phyloP scores from a whole-genome alignment of 2,888 invertebrate genomes.

The Auanema sp. region DNA sequence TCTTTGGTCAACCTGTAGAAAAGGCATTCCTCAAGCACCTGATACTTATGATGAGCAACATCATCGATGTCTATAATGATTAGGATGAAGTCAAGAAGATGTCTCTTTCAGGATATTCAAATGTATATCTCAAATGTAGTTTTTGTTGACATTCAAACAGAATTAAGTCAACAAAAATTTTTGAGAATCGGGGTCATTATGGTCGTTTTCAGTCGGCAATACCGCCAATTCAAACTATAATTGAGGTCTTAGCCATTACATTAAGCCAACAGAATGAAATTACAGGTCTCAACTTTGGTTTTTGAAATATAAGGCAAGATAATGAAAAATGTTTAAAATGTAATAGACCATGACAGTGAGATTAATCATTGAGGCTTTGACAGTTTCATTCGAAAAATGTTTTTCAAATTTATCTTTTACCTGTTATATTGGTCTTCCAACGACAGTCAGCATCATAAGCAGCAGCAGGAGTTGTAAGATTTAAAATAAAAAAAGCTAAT shows the following conservation, averaged over 20 bases:
- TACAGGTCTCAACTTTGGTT: no score
- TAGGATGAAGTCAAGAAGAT: not conserved
- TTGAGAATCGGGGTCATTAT: no score
- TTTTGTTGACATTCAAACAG: no score
- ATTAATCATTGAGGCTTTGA: no score
- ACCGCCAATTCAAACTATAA: no score
- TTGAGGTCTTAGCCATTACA: no score
- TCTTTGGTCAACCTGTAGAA: constrained; percentile 55
- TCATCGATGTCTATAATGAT: constrained; percentile 50
- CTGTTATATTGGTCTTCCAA: constrained; percentile 50
- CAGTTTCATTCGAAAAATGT: not conserved
- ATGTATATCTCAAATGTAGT: not conserved
- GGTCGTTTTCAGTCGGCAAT: no score
- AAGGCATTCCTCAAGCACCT: constrained; percentile 54
- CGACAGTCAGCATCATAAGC: constrained; percentile 48
- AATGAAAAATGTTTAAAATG: not conserved
- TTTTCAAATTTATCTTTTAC: constrained; percentile 18
- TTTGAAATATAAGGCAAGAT: no score
- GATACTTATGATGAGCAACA: constrained; percentile 55
- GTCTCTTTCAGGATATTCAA: not conserved
- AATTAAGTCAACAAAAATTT: no score
- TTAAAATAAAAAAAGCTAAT: constrained; percentile 10
- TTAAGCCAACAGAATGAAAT: no score
- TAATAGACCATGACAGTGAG: no score
- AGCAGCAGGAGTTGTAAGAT: constrained; percentile 13